Base-by-base conservation (phyloP, 2,797 vertebrate species). In the Phylloscopus collybita region DNA sequence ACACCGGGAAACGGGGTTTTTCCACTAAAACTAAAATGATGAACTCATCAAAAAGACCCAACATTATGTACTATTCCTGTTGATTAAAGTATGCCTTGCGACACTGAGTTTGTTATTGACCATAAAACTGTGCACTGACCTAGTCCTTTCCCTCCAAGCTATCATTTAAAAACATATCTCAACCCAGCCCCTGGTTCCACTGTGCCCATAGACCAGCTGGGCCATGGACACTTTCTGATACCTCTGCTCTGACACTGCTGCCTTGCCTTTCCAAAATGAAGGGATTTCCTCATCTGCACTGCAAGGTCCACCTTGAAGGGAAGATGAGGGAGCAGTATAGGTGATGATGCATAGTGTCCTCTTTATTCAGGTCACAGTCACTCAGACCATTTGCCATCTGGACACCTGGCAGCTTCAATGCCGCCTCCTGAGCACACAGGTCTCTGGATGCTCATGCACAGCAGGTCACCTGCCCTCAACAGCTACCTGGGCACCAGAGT, bases 1-100 rank as follows among this genome's bases (percentile, higher is more conserved):
- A 25, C 32, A 51, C 18, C 0, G 0, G 38, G 72, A 81, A 95
- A 87, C 0, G 2, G 18, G 16, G 2, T 27, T 95, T 94, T 74
- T 73, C 88, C 80, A 34, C 61, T 92, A 49, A 47, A 78, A 53
- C 25, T 60, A 29, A 72, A 94, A 79, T 7, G 54, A 92, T 5
- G 51, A 85, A 54, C 14, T 57, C 49, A 30, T 34, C 25, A 80
- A 76, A 96, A 96, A 82, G 47, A 70, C 26, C 49, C 4, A 22
- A 54, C 0, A 4, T 64, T 83, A 72, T 32, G 29, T 29, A n/a
- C 67, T 66, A 49, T 60, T 80, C 20, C 19, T 65, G 42, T 54
- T 67, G 67, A 62, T 80, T 82, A 89, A 95, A 90, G 53, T 32
- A 40, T 57, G 49, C 60, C 73, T 84, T 81, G 64, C 45, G 74